A percentile compares a stretch with the other conserved stretches of the same genome.
Conservation (phyloP, 1,140 invertebrate genomes). For the Hirudo medicinalis region DNA sequence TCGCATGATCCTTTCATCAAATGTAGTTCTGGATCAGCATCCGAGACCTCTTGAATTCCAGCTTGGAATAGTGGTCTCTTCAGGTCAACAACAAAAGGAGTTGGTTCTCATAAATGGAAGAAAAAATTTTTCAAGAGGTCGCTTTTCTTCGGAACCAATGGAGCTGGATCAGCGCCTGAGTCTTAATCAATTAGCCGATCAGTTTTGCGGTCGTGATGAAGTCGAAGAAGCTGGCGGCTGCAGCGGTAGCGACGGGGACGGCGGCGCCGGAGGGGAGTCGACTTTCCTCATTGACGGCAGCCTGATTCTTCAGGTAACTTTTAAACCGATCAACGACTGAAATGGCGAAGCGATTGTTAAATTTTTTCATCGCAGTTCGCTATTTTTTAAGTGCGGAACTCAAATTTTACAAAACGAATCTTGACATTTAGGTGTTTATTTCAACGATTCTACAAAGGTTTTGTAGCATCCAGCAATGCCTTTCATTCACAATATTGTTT, state of each 20-base stretch:
- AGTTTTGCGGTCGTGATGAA: too few relatives aligned
- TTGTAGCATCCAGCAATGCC: too few relatives aligned
- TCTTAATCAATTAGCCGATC: not conserved
- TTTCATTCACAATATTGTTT: too few relatives aligned
- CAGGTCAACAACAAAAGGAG: constrained; percentile 31
- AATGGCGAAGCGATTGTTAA: too few relatives aligned
- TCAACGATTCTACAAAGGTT: too few relatives aligned
- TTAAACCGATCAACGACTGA: constrained; percentile 9
- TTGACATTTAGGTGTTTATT: too few relatives aligned
- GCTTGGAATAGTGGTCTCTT: constrained; percentile 35
- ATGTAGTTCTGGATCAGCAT: constrained; percentile 39
- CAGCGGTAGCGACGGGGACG: not conserved
- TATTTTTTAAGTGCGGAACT: too few relatives aligned
- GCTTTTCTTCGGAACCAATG: constrained; percentile 34
- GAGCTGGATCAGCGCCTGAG: constrained; percentile 36
- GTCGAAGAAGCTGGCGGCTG: too few relatives aligned
- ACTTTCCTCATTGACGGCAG: constrained; percentile 6
- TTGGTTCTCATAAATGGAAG: constrained; percentile 37
- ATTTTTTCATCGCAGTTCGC: too few relatives aligned
- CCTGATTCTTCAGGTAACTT: constrained; percentile 2
- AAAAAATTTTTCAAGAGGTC: constrained; percentile 42
- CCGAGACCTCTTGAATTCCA: constrained; percentile 40
- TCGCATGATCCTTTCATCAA: constrained; percentile 34
- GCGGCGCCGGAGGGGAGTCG: not conserved
- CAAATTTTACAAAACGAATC: too few relatives aligned